phyloP scores from a whole-genome alignment of 2,888 invertebrate genomes.

The Phytoseiulus persimilis region DNA sequence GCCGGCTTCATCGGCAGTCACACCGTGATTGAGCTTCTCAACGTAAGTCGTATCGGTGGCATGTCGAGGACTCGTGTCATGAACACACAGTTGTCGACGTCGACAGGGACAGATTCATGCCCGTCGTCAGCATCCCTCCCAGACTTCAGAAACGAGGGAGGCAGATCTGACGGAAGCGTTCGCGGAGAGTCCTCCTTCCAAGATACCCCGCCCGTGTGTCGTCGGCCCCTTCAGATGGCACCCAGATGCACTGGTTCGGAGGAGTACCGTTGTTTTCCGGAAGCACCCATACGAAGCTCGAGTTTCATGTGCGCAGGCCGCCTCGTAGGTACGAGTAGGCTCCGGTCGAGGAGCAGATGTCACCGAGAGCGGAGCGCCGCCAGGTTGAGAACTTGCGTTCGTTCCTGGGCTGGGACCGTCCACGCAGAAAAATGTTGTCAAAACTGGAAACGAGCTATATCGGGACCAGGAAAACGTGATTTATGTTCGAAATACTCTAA shows the following conservation, averaged over 20 bases:
- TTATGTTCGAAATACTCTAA: background rate
- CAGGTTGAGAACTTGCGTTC: background rate
- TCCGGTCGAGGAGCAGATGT: background rate
- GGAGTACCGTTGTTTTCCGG: background rate
- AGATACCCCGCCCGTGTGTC: no score
- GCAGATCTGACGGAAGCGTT: background rate
- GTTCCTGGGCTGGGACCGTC: background rate
- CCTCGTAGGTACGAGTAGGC: background rate
- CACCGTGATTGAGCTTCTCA: slow-evolving; percentile 75
- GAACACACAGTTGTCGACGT: background rate
- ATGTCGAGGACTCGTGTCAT: background rate
- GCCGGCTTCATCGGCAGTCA: slow-evolving; percentile 95
- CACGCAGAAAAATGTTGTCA: background rate
- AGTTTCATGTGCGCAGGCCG: background rate
- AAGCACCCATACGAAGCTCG: background rate
- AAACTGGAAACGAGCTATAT: background rate
- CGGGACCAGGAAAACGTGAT: background rate
- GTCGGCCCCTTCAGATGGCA: background rate
- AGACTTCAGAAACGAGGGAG: background rate
- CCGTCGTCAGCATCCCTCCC: background rate
- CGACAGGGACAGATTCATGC: background rate
- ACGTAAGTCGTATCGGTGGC: slow-evolving; percentile 52
- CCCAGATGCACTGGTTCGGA: background rate
- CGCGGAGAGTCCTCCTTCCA: no score
- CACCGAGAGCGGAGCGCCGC: background rate